These are phyloP conservation scores for Benthosema pterotum DNA, from an alignment of 2,797 vertebrate species.

Conservation along the genomic window DNA sequence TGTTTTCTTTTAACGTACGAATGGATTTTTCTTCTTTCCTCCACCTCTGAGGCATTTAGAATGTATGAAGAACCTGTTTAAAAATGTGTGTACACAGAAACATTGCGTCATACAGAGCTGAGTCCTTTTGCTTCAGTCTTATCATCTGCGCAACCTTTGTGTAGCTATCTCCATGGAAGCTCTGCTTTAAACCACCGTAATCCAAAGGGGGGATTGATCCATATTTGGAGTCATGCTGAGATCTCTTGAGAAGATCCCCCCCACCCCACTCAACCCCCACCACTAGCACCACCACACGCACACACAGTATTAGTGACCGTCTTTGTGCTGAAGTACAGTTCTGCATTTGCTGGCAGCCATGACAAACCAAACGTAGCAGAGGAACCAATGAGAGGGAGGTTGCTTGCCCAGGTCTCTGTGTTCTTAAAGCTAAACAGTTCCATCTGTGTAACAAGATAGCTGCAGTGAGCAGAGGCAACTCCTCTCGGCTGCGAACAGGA, in stretches of 20 bases:
- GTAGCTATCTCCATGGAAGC: not conserved
- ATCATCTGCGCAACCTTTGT: not conserved
- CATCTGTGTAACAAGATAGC: conserved; percentile 83
- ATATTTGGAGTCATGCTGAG: conserved; percentile 36
- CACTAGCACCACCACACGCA: conserved; percentile 61
- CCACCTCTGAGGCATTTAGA: conserved; percentile 11
- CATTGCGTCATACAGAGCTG: not conserved
- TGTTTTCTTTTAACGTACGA: conserved; percentile 38
- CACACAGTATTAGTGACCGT: not conserved
- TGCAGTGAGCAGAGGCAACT: conserved; percentile 62
- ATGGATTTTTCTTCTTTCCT: conserved; percentile 5
- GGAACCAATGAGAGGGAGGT: conserved; percentile 51
- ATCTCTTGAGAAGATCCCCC: conserved; percentile 31
- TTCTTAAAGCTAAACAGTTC: conserved; percentile 80
- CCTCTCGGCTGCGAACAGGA: conserved; percentile 69
- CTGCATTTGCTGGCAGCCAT: conserved; percentile 71
- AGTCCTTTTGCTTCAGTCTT: not conserved
- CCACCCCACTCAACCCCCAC: conserved; percentile 19
- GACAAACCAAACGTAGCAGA: conserved; percentile 70
- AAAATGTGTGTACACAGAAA: not conserved
- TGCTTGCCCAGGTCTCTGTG: conserved; percentile 71
- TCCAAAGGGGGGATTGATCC: not conserved
- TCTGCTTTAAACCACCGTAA: not conserved
- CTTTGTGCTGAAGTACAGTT: conserved; percentile 48
- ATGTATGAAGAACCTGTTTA: not conserved